A percentile compares a stretch with the other conserved stretches of the same genome.
These are phyloP conservation scores for Ceyx melanurus DNA, from an alignment of 2,113 vertebrate species.

Conservation along the genomic window DNA sequence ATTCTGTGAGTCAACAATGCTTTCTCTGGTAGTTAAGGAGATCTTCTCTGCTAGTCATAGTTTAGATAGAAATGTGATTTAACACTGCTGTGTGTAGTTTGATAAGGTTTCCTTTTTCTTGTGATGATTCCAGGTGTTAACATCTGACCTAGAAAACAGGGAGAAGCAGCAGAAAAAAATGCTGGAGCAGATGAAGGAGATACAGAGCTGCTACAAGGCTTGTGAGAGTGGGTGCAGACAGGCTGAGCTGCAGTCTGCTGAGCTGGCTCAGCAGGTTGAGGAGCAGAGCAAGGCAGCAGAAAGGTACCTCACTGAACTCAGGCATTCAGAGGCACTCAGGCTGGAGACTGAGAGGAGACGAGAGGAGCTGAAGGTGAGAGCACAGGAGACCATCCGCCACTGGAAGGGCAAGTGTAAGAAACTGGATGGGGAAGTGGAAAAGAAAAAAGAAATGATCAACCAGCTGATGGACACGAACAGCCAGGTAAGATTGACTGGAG, in stretches of 20 bases:
- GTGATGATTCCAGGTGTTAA: constrained; percentile 68
- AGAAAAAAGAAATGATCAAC: constrained; percentile 69
- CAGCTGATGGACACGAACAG: constrained; percentile 75
- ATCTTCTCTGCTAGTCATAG: neutral
- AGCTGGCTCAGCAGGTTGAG: constrained; percentile 76
- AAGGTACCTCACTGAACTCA: constrained; percentile 70
- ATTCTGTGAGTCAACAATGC: neutral
- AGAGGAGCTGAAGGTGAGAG: constrained; percentile 86
- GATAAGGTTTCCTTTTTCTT: neutral
- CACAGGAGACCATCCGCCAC: constrained; percentile 85
- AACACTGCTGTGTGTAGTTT: neutral
- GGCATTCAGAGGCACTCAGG: constrained; percentile 79
- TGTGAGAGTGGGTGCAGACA: constrained; percentile 73
- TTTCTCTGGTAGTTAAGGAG: neutral
- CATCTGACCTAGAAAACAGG: constrained; percentile 79
- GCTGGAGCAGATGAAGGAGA: constrained; percentile 86
- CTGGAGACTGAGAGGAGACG: constrained; percentile 80
- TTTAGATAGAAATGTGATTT: neutral
- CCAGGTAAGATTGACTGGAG: constrained; percentile 68
- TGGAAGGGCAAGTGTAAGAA: constrained; percentile 90
- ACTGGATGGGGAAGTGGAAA: constrained; percentile 82
- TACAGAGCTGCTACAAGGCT: constrained; percentile 80
- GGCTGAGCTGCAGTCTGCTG: constrained; percentile 66
- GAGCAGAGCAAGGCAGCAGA: constrained; percentile 76
- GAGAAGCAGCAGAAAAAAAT: constrained; percentile 88